Conservation (phyloP, 2,797 vertebrate species). For the Tiaroga cobitis region DNA sequence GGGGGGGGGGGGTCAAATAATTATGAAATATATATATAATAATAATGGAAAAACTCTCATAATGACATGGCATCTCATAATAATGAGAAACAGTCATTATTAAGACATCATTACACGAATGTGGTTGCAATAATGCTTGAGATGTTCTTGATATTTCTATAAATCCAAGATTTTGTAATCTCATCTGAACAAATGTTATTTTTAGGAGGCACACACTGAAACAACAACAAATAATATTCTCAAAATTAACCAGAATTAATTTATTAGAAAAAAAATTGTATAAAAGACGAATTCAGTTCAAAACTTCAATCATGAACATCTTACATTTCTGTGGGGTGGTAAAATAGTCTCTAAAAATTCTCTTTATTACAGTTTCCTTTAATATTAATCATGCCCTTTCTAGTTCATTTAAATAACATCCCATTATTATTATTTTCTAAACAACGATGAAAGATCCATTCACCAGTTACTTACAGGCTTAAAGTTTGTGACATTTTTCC, state of each 20-base stretch:
- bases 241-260: background rate
- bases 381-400: background rate
- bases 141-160: background rate
- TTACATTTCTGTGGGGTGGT: slow-evolving; percentile 6
- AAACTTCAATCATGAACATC: background rate
- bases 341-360: background rate
- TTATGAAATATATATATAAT: no score
- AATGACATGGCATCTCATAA: background rate
- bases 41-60: background rate
- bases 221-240: background rate
- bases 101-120: background rate
- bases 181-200: background rate
- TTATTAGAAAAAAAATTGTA: background rate
- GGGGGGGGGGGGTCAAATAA: rapidly evolving
- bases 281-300: background rate
- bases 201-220: background rate
- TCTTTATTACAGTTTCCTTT: background rate
- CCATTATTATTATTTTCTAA: background rate
- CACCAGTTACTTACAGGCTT: background rate
- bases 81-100: background rate
- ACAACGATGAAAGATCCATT: background rate
- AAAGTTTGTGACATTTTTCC: background rate
- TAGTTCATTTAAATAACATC: background rate
- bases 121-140: background rate
- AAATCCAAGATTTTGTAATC: background rate